A percentile compares a stretch with the other conserved stretches of the same genome.
phyloP scores from a whole-genome alignment of 2,888 invertebrate genomes.

The Drosophila nr. fundita region DNA sequence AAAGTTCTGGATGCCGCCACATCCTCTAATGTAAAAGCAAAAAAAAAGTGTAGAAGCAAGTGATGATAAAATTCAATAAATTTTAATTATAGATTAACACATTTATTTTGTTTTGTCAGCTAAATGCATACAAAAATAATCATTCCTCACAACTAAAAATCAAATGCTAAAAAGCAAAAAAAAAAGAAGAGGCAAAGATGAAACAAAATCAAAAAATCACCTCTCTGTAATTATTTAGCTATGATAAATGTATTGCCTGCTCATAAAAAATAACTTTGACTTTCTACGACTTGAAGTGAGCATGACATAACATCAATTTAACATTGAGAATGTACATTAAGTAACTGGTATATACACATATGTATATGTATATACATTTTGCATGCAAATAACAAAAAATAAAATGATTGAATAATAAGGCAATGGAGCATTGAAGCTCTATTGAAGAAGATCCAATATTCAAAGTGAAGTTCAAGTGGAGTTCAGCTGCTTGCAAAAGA shows the following conservation, averaged over 20 bases:
- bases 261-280: constrained; percentile 16
- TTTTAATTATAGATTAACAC: constrained; percentile 75
- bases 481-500: neutral
- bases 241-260: constrained; percentile 26
- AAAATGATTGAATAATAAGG: neutral
- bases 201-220: constrained; percentile 32
- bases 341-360: neutral
- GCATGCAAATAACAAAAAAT: neutral
- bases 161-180: neutral
- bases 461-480: neutral
- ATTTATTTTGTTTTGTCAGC: constrained; percentile 16
- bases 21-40: constrained; percentile 45
- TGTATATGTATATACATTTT: neutral
- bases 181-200: constrained; percentile 2
- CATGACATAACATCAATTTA: constrained; percentile 6
- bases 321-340: neutral
- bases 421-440: neutral
- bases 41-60: constrained; percentile 30
- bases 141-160: constrained; percentile 25
- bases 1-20: constrained; percentile 24
- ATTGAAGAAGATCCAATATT: neutral
- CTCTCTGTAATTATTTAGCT: constrained; percentile 31
- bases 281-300: constrained; percentile 16
- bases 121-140: constrained; percentile 20
- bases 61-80: constrained; percentile 50